Percentiles rank a stretch among this genome's conserved stretches.
Evolutionary conservation across 2,113 vertebrate genomes (phyloP).

Genomic region (Solea senegalensis): DNA sequence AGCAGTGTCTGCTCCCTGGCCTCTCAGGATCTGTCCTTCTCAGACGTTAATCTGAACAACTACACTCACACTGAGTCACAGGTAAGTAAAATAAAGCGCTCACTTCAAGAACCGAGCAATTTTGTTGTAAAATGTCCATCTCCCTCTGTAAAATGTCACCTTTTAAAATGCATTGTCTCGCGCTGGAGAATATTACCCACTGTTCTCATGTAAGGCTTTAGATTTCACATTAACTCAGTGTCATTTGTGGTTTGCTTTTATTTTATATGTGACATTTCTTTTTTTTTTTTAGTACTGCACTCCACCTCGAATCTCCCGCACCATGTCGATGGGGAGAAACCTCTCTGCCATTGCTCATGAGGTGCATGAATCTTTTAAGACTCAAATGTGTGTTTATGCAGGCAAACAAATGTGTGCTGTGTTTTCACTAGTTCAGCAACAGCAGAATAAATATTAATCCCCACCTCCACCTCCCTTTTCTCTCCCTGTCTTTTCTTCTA

Average conservation of each 20-base stretch:
- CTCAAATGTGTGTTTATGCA: slow-evolving; percentile 10
- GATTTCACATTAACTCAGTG: slow-evolving; percentile 9
- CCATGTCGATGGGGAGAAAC: slow-evolving; percentile 76
- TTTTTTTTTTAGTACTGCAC: slow-evolving; percentile 74
- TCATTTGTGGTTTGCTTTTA: slow-evolving; percentile 31
- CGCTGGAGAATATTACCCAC: slow-evolving; percentile 26
- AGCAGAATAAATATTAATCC: not conserved
- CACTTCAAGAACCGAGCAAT: not conserved
- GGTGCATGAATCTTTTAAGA: slow-evolving; percentile 46
- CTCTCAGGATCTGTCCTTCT: slow-evolving; percentile 74
- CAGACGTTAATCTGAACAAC: slow-evolving; percentile 76
- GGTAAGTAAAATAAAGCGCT: slow-evolving; percentile 50
- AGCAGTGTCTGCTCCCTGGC: slow-evolving; percentile 62
- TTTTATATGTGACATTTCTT: slow-evolving; percentile 43
- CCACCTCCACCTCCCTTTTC: not conserved
- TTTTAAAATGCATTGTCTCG: slow-evolving; percentile 54
- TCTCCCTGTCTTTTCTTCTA: not conserved
- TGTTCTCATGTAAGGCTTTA: too few relatives aligned
- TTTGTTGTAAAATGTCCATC: slow-evolving; percentile 28
- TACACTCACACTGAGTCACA: slow-evolving; percentile 59
- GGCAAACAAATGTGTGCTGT: not conserved
- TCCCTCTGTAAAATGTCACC: slow-evolving; percentile 39
- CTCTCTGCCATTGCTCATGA: slow-evolving; percentile 74
- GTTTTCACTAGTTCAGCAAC: not conserved
- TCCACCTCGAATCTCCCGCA: slow-evolving; percentile 73